A percentile compares a stretch with the other conserved stretches of the same genome.
Conservation (phyloP, 2,797 vertebrate species). For the Bradypus variegatus region DNA sequence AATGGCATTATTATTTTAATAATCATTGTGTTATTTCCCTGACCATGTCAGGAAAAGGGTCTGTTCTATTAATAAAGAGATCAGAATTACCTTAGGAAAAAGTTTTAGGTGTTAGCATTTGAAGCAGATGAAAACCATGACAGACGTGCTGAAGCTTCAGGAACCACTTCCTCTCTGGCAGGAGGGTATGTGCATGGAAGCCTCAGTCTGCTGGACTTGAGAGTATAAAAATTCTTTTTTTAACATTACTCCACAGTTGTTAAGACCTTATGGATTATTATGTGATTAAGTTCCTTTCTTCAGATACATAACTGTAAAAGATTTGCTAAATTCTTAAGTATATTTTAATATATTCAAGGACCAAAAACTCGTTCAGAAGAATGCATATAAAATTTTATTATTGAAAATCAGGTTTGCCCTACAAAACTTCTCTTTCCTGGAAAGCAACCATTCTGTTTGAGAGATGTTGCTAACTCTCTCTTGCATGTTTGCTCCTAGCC, state of each 20-base stretch:
- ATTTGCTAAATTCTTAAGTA: slow-evolving; percentile 24
- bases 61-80: not conserved
- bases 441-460: slow-evolving; percentile 1
- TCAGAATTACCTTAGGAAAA: not conserved
- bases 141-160: not conserved
- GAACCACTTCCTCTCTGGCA: not conserved
- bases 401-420: slow-evolving; percentile 14
- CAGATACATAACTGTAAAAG: not conserved
- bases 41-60: not conserved
- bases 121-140: not conserved
- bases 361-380: slow-evolving; percentile 29
- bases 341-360: slow-evolving; percentile 20
- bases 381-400: slow-evolving; percentile 25
- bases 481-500: not conserved
- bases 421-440: slow-evolving; percentile 31
- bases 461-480: not conserved
- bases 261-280: slow-evolving; percentile 26
- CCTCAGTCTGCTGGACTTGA: not conserved
- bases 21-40: not conserved
- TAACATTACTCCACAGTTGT: not conserved
- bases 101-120: not conserved
- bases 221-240: slow-evolving; percentile 11
- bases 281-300: slow-evolving; percentile 4
- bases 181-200: not conserved
- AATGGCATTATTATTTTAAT: not conserved